Evolutionary conservation across 2,888 invertebrate species (phyloP).

Genomic region (Dichetophora obliterata): DNA sequence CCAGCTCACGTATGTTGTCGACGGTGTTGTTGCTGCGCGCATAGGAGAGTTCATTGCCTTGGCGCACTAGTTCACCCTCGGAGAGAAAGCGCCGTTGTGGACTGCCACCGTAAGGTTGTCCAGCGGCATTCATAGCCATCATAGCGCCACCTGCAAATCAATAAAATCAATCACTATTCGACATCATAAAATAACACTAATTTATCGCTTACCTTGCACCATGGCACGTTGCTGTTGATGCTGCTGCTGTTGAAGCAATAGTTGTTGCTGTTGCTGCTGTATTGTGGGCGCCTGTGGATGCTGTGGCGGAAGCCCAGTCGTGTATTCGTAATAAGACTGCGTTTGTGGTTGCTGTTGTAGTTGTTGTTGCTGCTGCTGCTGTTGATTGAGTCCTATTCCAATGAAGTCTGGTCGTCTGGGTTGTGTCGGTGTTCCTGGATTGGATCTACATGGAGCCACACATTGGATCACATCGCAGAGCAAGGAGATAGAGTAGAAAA

Average conservation of each 20-base stretch:
- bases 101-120: conserved; percentile 72
- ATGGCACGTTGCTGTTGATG: conserved; percentile 61
- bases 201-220: conserved; percentile 59
- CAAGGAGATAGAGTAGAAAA: background rate
- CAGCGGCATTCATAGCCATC: conserved; percentile 41
- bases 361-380: conserved; percentile 60
- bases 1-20: conserved; percentile 89
- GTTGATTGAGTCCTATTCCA: conserved; percentile 79
- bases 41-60: conserved; percentile 75
- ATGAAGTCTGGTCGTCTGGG: conserved; percentile 90
- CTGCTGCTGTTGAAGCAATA: conserved; percentile 65
- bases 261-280: conserved; percentile 66
- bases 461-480: background rate
- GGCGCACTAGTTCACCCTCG: conserved; percentile 84
- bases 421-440: conserved; percentile 92
- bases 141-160: conserved; percentile 41
- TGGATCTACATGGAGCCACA: conserved; percentile 78
- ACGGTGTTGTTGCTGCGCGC: conserved; percentile 82
- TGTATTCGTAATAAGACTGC: conserved; percentile 70
- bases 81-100: conserved; percentile 85
- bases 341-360: conserved; percentile 60
- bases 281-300: conserved; percentile 68
- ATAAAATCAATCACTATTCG: background rate
- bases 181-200: background rate
- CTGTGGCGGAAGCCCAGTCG: conserved; percentile 66